Evolutionary conservation across 92 coral and sea anemone species (phyloP), one percentile per base, ranked within the genome.

Genomic region (Epizoanthus ramosus): DNA sequence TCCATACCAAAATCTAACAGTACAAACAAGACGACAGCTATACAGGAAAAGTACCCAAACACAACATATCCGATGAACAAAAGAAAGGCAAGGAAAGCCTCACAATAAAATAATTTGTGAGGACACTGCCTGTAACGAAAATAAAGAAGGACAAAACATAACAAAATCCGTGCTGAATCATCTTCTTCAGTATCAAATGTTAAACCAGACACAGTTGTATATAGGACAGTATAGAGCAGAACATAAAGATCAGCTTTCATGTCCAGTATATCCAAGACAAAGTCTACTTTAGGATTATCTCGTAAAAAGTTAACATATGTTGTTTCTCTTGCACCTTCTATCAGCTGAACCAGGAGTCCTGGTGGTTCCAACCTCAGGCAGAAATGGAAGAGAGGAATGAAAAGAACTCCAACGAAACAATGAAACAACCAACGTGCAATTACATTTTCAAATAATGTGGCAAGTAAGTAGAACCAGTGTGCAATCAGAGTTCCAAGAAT

Each of bases 181-280:
- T 2, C 31, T 2, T 28, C 31, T 0, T 28, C 31, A 28, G 31
- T 28, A 28, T 28, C 31, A 22, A 66, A 31, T 10, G 43, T 17
- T 24, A 66, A 15, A 12, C 41, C 71, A 33, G 18, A 24, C 7
- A 39, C 39, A 66, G 33, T 2, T 10, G 15, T 10, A 23, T 2
- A 66, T 16, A 24, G 13, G 2, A 12, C 5, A 10, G 25, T 69
- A 6, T 69, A 41, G 1, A 69, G 74, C 7, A 69, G 16, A 4
- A 33, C 28, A 41, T 6, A 69, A 5, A 69, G 25, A 3, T 69
- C 74, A 0, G 74, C 25, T 39, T 69, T 69, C 15, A 69, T 2
- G 9, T 69, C 74, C 24, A 69, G 57, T 24, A 69, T 41, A 69
- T 69, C 74, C 74, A 69, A 12, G 15, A 69, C 74, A 69, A 69